phyloP scores from a whole-genome alignment of 2,888 invertebrate genomes.

The Platypus cylindrus region DNA sequence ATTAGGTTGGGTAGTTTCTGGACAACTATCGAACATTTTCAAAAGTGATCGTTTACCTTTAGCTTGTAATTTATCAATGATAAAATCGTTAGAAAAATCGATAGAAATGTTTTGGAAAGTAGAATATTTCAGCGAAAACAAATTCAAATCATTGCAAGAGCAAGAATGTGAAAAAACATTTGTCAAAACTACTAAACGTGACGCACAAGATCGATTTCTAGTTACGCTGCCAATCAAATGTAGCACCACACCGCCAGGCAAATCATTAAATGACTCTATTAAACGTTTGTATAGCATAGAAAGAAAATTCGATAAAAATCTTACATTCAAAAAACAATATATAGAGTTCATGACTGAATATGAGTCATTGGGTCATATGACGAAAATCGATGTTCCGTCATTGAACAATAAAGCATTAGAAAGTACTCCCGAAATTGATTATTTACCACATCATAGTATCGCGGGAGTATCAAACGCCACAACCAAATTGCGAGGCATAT shows the following conservation, averaged over 20 bases:
- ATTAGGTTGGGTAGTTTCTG: slow-evolving; percentile 6
- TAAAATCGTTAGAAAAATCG: not conserved
- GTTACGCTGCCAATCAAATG: slow-evolving; percentile 1
- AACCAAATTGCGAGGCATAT: slow-evolving; percentile 8
- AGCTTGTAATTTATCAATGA: slow-evolving; percentile 1
- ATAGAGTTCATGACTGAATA: slow-evolving; percentile 17
- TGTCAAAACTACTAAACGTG: not conserved
- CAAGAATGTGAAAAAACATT: slow-evolving; percentile 3
- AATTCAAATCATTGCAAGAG: slow-evolving; percentile 1
- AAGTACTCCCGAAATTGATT: not conserved
- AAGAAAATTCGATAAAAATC: slow-evolving; percentile 3
- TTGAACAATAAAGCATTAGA: too few relatives aligned
- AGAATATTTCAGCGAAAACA: slow-evolving; percentile 1
- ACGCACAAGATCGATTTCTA: not conserved
- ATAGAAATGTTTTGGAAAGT: slow-evolving; percentile 3
- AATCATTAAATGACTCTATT: slow-evolving; percentile 6
- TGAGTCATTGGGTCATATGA: slow-evolving; percentile 18
- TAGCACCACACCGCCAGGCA: not conserved
- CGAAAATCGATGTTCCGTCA: too few relatives aligned
- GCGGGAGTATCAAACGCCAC: slow-evolving; percentile 10
- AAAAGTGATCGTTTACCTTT: too few relatives aligned
- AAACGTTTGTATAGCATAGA: slow-evolving; percentile 11
- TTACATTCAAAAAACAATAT: slow-evolving; percentile 8
- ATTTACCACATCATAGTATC: slow-evolving; percentile 12
- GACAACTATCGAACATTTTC: too few relatives aligned